Conservation (phyloP, 2,888 invertebrate species). For the Drosophila peninsularis region DNA sequence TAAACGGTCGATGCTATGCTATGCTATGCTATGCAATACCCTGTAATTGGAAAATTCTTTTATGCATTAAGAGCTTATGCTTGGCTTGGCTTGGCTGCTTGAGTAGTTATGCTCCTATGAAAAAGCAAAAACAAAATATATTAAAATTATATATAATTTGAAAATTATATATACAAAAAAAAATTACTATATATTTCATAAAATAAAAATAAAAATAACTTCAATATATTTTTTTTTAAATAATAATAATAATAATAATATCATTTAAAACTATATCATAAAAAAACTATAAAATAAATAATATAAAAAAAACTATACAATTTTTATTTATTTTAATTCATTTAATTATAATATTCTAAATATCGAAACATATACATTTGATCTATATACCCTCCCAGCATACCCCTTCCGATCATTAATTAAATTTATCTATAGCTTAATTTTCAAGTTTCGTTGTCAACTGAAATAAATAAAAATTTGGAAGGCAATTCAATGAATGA, state of each 20-base stretch:
- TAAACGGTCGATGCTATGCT: neutral
- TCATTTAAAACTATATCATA: too few species aligned
- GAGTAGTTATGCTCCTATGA: neutral
- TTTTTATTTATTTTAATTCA: neutral
- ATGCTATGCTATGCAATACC: slow-evolving; percentile 27
- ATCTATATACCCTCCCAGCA: neutral
- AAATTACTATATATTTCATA: neutral
- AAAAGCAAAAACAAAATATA: neutral
- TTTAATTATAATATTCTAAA: neutral
- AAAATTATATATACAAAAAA: neutral
- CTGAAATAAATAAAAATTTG: slow-evolving; percentile 51
- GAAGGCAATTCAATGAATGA: slow-evolving; percentile 71
- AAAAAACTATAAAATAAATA: too few species aligned
- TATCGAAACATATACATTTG: neutral
- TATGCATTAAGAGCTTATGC: too few species aligned
- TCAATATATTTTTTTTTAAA: too few species aligned
- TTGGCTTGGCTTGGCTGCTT: too few species aligned
- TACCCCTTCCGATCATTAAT: neutral
- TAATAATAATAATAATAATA: too few species aligned
- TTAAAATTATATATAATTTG: neutral
- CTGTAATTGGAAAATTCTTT: neutral
- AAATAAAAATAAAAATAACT: neutral
- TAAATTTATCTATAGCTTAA: slow-evolving; percentile 16
- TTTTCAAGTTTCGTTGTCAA: slow-evolving; percentile 34
- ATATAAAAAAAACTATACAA: too few species aligned